Conservation (phyloP, 2,113 vertebrate species). For the Ochotona princeps region DNA sequence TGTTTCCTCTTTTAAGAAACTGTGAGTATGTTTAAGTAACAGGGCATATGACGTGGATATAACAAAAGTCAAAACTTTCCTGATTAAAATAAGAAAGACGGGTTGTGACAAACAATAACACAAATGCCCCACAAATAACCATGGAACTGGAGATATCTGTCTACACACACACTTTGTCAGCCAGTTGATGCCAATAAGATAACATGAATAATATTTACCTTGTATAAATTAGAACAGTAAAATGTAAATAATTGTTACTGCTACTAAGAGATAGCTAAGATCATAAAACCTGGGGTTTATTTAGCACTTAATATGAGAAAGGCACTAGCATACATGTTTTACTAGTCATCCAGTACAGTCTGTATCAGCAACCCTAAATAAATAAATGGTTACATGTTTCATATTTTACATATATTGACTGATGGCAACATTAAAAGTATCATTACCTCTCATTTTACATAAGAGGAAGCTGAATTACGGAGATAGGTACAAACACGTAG, state of each 20-base stretch:
- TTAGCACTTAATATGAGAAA: slow-evolving; percentile 37
- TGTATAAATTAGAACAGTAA: slow-evolving; percentile 50
- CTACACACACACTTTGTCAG: slow-evolving; percentile 1
- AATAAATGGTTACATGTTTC: background rate
- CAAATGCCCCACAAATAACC: background rate
- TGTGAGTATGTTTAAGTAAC: slow-evolving; percentile 29
- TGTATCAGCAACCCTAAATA: background rate
- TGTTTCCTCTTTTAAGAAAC: slow-evolving; percentile 49
- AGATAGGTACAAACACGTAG: background rate
- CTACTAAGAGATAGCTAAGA: slow-evolving; percentile 26
- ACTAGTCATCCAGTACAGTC: background rate
- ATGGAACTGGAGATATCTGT: slow-evolving; percentile 3
- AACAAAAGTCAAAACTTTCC: slow-evolving; percentile 34
- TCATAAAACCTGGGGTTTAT: slow-evolving; percentile 6
- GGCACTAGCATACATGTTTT: background rate
- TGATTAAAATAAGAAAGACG: slow-evolving; percentile 45
- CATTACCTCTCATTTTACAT: slow-evolving; percentile 24
- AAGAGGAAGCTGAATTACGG: slow-evolving; percentile 33
- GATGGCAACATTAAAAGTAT: background rate
- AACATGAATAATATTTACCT: slow-evolving; percentile 53
- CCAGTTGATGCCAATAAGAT: background rate
- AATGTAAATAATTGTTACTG: slow-evolving; percentile 43
- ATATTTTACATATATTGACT: background rate
- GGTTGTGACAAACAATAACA: slow-evolving; percentile 26
- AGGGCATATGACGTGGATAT: background rate